Evolutionary conservation across 2,888 invertebrate species (phyloP).

Genomic region (Erpobdella octoculata): DNA sequence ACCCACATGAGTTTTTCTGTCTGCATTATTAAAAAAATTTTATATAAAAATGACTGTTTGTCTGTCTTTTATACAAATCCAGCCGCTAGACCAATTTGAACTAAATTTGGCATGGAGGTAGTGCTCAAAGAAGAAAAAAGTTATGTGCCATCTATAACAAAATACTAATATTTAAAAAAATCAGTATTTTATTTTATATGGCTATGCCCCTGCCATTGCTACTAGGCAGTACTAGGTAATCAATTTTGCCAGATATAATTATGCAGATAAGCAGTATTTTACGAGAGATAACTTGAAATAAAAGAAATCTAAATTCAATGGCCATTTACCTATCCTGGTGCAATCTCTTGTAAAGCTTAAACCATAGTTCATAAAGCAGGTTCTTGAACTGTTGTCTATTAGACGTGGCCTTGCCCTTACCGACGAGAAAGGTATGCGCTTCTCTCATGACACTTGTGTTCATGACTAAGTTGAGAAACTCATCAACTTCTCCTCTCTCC

Average conservation of each 20-base stretch:
- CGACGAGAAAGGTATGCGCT: slow-evolving; percentile 46
- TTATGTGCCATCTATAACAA: not conserved
- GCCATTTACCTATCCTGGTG: slow-evolving; percentile 43
- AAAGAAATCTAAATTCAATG: too few species aligned
- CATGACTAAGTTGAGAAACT: slow-evolving; percentile 47
- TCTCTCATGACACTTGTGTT: slow-evolving; percentile 49
- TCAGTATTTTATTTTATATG: too few species aligned
- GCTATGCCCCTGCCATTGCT: too few species aligned
- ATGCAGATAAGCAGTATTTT: too few species aligned
- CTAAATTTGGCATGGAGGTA: too few species aligned
- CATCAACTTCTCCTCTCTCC: slow-evolving; percentile 46
- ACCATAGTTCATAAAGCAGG: slow-evolving; percentile 49
- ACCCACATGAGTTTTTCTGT: slow-evolving; percentile 48
- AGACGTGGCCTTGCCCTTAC: slow-evolving; percentile 41
- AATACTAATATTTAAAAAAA: not conserved
- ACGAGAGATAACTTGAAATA: too few species aligned
- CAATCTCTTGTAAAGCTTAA: slow-evolving; percentile 45
- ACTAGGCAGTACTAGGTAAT: too few species aligned
- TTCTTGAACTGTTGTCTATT: slow-evolving; percentile 44
- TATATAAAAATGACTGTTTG: too few species aligned
- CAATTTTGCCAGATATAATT: too few species aligned
- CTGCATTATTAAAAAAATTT: slow-evolving; percentile 36
- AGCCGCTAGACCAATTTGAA: too few species aligned
- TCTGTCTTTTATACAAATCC: too few species aligned
- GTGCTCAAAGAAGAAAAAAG: not conserved